Conservation (phyloP, 2,888 invertebrate species). For the Scaptomyza polygonia region DNA sequence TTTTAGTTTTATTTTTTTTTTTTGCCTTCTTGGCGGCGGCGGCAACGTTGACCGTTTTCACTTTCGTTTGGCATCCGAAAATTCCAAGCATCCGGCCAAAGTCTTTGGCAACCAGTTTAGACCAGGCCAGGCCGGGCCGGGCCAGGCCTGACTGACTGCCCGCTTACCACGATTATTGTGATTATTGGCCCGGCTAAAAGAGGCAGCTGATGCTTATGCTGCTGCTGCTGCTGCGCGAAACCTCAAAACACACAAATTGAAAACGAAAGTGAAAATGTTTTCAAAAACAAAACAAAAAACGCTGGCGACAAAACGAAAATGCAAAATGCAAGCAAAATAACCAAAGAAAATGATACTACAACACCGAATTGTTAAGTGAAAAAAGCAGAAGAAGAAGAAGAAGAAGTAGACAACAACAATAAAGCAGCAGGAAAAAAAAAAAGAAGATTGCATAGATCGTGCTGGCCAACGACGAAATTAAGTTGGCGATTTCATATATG, state of each 20-base stretch:
- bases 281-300: no score
- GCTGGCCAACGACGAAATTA: conserved; percentile 60
- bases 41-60: conserved; percentile 61
- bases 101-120: conserved; percentile 56
- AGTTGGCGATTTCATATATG: conserved; percentile 73
- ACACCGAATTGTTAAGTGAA: conserved; percentile 5
- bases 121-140: conserved; percentile 32
- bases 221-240: conserved; percentile 45
- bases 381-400: no score
- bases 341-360: conserved; percentile 17
- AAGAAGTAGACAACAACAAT: no score
- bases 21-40: conserved; percentile 60
- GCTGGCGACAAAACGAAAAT: conserved; percentile 34
- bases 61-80: conserved; percentile 77
- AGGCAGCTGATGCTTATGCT: conserved; percentile 16
- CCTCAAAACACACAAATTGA: conserved; percentile 76
- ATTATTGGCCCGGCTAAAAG: conserved; percentile 68
- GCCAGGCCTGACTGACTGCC: conserved; percentile 67
- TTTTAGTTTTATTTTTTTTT: not conserved
- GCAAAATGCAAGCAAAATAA: conserved; percentile 12
- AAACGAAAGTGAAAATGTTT: conserved; percentile 74
- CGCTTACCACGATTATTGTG: conserved; percentile 80
- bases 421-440: not conserved
- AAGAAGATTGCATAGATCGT: conserved; percentile 61
- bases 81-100: conserved; percentile 66